Evolutionary conservation across 2,888 invertebrate species (phyloP), one percentile per base, ranked within the genome.

Genomic region (Cephalotes varians): DNA sequence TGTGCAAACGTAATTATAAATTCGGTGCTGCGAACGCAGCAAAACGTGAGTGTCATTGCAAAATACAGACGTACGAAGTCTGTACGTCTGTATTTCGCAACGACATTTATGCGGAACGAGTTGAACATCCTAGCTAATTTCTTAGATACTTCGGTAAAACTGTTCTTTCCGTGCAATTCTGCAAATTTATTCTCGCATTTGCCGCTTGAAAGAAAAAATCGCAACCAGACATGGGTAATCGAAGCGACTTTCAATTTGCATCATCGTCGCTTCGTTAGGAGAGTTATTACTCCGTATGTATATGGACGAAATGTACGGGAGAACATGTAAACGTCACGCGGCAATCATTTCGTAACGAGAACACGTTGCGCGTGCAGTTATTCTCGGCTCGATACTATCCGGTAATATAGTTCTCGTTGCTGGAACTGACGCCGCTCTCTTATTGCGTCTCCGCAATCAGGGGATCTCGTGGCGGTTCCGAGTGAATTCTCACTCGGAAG

Each of bases 261-360:
- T 31, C 60, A n/a, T 64, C 76, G 25, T 47, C 47, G 47, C 34
- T 47, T 60, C n/a, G 15, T 73, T 31, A 34, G 47, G n/a, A 40
- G 47, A 40, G 31, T n/a, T 31, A 44, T 44, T 28, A 25, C n/a
- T 34, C 1, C 28, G 28, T 21, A 9, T 44, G 15, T 15, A 34
- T 34, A 34, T n/a, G 12, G 2, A n/a, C 25, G 44, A 76, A 37
- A 65, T 10, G 40, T 28, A 18, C 18, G 3, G 25, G 21, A 12
- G n/a, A 74, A 37, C 34, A 49, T 51, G 64, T 37, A 49, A 34
- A 65, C 37, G 76, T 76, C 62, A 72, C 72, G 56, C 56, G 40
- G 72, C 56, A 34, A 31, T 76, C 28, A 28, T 51, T 76, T 65
- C 76, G 37, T 51, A 65, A 76, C 40, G 37, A 76, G n/a, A 64